Base-by-base conservation (phyloP, 2,113 vertebrate species). In the Sprattus sprattus region DNA sequence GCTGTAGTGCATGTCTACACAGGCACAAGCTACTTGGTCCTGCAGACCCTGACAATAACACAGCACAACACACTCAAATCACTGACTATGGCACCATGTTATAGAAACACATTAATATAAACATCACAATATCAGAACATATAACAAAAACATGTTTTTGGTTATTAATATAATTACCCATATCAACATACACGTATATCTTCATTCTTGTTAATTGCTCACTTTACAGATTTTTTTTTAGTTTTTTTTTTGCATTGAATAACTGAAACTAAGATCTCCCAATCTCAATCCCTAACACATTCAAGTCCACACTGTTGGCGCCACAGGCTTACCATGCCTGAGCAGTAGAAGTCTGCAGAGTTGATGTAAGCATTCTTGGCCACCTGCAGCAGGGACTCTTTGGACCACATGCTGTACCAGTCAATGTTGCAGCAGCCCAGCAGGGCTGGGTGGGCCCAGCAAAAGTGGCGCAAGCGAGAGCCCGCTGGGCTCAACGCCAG, bases 401-500 rank as follows among this genome's bases (percentile, higher is more conserved):
- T 88, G 0, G 92, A 89, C 90, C 90, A 92, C 18, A 28, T 87
- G 6, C 91, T 85, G 0, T 91, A 94, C 92, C 90, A 93, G 39
- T 93, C 92, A 0, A 94, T 89, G 0, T 92, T 94, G 89, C 92
- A 95, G 85, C 92, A 86, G 45, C 88, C 92, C 2, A 94, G 86
- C 82, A 94, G 87, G 0, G 93, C 90, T 1, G 93, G 89, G 46
- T 93, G 91, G 0, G 67, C 15, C 32, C 92, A 85, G 28, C 93
- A 94, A 22, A 54, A 71, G 0, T 91, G 89, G 32, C 90, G 91
- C 49, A 95, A 92, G 32, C 81, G 83, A 7, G 88, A 39, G 28
- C 92, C 92, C 2, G 32, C 25, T 2, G 93, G 91, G 50, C 89
- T 95, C 86, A 92, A 50, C 9, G 88, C 89, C 52, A 95, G 85